Conservation (phyloP, 2,113 vertebrate genomes). For the Zootoca vivipara region DNA sequence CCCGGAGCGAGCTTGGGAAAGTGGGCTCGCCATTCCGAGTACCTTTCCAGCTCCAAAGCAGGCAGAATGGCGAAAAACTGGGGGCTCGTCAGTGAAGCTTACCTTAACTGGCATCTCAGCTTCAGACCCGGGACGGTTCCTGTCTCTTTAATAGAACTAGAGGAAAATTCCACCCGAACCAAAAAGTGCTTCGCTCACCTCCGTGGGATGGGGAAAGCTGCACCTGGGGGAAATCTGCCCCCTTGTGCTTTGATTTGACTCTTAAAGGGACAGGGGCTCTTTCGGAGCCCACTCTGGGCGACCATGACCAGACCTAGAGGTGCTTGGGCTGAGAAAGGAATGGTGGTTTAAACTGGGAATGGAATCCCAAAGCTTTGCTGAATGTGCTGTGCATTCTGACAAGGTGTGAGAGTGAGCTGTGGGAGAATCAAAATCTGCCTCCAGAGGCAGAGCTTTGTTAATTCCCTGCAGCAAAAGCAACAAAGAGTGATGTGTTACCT, state of each 20-base stretch:
- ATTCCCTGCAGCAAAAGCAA: background rate
- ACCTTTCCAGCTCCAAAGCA: background rate
- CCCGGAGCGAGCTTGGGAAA: background rate
- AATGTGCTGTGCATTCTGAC: background rate
- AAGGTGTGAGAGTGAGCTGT: background rate
- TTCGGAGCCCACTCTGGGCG: background rate
- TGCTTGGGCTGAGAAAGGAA: background rate
- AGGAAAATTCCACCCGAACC: background rate
- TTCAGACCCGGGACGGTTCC: background rate
- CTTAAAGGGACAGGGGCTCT: background rate
- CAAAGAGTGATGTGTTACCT: background rate
- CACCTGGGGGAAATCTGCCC: background rate
- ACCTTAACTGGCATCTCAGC: background rate
- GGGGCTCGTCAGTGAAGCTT: background rate
- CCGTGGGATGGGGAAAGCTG: background rate
- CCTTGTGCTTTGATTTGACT: background rate
- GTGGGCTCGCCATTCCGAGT: background rate
- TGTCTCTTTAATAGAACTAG: background rate
- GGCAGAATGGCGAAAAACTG: too few relatives aligned
- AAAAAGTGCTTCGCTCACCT: background rate
- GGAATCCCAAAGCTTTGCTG: background rate
- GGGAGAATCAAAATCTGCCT: background rate
- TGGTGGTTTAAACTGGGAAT: background rate
- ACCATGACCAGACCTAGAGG: too few relatives aligned
- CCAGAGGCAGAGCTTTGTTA: background rate